Evolutionary conservation across 1,140 invertebrate genomes (phyloP).

Genomic region (Delia radicum): DNA sequence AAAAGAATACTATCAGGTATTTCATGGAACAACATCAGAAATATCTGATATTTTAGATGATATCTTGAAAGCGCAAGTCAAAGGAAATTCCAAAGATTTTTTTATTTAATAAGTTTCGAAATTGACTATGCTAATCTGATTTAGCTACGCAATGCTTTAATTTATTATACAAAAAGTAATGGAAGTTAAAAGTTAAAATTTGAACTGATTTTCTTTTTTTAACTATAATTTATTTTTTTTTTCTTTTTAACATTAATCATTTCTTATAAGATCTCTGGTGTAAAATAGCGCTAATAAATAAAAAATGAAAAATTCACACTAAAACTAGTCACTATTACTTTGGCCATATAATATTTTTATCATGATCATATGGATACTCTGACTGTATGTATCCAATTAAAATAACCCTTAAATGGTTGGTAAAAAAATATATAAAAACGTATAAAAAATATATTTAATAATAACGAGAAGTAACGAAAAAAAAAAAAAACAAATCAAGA

Average conservation of each 20-base stretch:
- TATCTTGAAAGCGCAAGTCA: too few species aligned
- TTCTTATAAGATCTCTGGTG: background rate
- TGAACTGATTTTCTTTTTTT: background rate
- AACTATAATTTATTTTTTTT: too few species aligned
- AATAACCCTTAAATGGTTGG: background rate
- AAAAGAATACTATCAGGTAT: too few species aligned
- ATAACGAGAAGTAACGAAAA: background rate
- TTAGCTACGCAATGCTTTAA: too few species aligned
- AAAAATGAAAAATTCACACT: background rate
- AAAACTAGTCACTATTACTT: background rate
- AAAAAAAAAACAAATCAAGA: background rate
- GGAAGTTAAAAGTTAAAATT: too few species aligned
- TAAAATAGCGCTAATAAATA: background rate
- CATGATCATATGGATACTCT: background rate
- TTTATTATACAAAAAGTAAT: too few species aligned
- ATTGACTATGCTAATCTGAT: too few species aligned
- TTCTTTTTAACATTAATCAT: background rate
- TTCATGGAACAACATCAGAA: too few species aligned
- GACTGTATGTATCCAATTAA: background rate
- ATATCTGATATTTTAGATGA: too few species aligned
- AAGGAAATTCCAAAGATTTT: too few species aligned
- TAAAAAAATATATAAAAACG: background rate
- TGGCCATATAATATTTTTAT: background rate
- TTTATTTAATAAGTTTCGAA: too few species aligned
- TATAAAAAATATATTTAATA: background rate